Evolutionary conservation across 2,797 vertebrate species (phyloP).

Genomic region (Alfaro cultratus): DNA sequence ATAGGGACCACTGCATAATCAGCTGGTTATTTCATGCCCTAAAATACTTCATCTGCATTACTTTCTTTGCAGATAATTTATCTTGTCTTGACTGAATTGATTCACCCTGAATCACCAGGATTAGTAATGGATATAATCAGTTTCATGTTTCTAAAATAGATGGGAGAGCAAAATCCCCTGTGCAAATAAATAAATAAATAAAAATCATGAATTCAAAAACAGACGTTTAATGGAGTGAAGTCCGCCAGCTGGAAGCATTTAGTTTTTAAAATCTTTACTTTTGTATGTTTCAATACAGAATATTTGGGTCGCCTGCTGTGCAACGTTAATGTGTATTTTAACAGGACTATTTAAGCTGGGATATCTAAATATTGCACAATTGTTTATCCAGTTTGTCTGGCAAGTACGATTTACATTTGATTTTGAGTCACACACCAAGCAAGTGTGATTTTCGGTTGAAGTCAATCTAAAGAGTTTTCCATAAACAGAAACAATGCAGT

Average conservation of each 20-base stretch:
- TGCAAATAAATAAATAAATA: slow-evolving; percentile 16
- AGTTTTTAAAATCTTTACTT: slow-evolving; percentile 18
- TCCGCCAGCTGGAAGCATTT: slow-evolving; percentile 43
- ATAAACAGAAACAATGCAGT: slow-evolving; percentile 3
- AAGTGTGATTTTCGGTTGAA: slow-evolving; percentile 38
- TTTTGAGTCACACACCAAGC: slow-evolving; percentile 26
- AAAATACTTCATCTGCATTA: slow-evolving; percentile 73
- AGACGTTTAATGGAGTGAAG: slow-evolving; percentile 45
- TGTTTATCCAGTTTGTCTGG: slow-evolving; percentile 41
- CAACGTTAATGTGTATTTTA: slow-evolving; percentile 27
- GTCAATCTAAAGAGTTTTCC: slow-evolving; percentile 9
- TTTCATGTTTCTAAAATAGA: slow-evolving; percentile 67
- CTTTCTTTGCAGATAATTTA: slow-evolving; percentile 54
- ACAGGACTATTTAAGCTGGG: slow-evolving; percentile 30
- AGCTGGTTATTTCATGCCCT: slow-evolving; percentile 53
- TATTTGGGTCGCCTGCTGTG: slow-evolving; percentile 59
- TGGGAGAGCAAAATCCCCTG: slow-evolving; percentile 50
- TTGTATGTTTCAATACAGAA: slow-evolving; percentile 58
- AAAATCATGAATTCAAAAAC: slow-evolving; percentile 4
- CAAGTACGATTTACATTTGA: slow-evolving; percentile 47
- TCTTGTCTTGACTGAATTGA: slow-evolving; percentile 60
- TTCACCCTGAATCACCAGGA: slow-evolving; percentile 59
- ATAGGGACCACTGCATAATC: slow-evolving; percentile 57
- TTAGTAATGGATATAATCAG: slow-evolving; percentile 53
- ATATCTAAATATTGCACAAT: slow-evolving; percentile 40